Evolutionary conservation across 2,113 vertebrate genomes (phyloP), one percentile per base, ranked within the genome.

Genomic region (Myiozetetes cayanensis): DNA sequence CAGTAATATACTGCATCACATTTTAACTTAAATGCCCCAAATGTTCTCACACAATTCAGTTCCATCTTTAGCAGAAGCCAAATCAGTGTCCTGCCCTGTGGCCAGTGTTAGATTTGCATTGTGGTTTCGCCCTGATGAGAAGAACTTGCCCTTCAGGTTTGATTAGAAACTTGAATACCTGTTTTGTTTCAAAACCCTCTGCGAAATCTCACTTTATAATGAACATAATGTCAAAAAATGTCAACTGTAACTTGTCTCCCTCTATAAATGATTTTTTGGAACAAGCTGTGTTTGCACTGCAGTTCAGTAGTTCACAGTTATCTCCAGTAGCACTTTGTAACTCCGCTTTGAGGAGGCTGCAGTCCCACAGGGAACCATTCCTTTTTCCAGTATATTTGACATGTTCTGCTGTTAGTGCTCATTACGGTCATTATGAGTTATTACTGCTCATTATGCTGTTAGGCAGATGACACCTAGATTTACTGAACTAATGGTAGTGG

Each of bases 381-480:
- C 90, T 87, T 94, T 73, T 78, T 87, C 86, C 92, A 77, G 81
- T 89, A 16, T 96, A 96, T 97, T 97, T 97, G 95, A 97, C 95
- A 96, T 31, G 92, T 87, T 96, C 95, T 94, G 93, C 95, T 96
- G 95, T 94, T 97, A 96, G 83, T 81, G 81, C 85, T 97, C 93
- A 95, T 96, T 97, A 97, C 21, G 82, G 93, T 93, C 95, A 94
- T 96, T 97, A 97, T 78, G 81, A 96, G 83, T 93, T 95, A 96
- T 96, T 97, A 96, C 90, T 71, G 66, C 92, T 97, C 95, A 94
- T 96, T 97, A 97, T 13, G 55, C 90, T 90, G 89, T 96, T 97
- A 96, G 81, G 89, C 66, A 95, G 96, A 96, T 95, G 95, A 97
- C 91, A 97, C 90, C 90, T 89, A 85, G 91, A 95, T 96, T 94